Percentiles rank a stretch among this genome's conserved stretches.
These are phyloP conservation scores for Priocnemis perturbator DNA, from an alignment of 2,888 invertebrate species.

Conservation along the genomic window DNA sequence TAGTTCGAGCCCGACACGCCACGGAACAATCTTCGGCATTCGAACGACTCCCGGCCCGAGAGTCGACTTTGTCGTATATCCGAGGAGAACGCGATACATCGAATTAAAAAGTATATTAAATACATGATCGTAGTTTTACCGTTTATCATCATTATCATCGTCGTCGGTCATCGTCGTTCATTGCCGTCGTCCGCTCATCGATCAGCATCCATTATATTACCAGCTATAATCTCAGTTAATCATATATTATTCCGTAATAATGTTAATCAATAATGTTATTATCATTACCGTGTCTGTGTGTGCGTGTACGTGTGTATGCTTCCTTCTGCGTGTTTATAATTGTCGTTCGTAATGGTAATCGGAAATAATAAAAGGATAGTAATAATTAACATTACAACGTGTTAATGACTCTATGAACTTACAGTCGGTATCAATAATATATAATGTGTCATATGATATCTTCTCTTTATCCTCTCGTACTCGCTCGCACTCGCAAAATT, in stretches of 20 bases:
- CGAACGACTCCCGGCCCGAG: not conserved
- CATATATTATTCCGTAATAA: slow-evolving; percentile 38
- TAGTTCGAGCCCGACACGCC: slow-evolving; percentile 26
- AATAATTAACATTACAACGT: slow-evolving; percentile 62
- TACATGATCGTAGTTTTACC: slow-evolving; percentile 60
- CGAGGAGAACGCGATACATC: slow-evolving; percentile 32
- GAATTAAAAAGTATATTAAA: slow-evolving; percentile 63
- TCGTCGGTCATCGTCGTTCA: slow-evolving; percentile 1
- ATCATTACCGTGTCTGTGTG: not conserved
- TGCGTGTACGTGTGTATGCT: not conserved
- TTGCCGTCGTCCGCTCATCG: slow-evolving; percentile 30
- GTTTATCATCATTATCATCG: slow-evolving; percentile 33
- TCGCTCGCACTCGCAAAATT: not conserved
- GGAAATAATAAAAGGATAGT: slow-evolving; percentile 53
- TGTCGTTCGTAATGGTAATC: slow-evolving; percentile 33
- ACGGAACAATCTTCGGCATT: slow-evolving; percentile 22
- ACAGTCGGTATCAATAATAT: slow-evolving; percentile 56
- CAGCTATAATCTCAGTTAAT: slow-evolving; percentile 63
- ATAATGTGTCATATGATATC: slow-evolving; percentile 53
- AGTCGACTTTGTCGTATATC: slow-evolving; percentile 23
- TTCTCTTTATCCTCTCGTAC: slow-evolving; percentile 4
- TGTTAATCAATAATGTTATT: slow-evolving; percentile 12
- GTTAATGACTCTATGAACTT: slow-evolving; percentile 63
- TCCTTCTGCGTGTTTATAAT: slow-evolving; percentile 2
- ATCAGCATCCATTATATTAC: slow-evolving; percentile 45